Evolutionary conservation across 2,797 vertebrate species (phyloP).

Genomic region (Phataginus tetradactyla): DNA sequence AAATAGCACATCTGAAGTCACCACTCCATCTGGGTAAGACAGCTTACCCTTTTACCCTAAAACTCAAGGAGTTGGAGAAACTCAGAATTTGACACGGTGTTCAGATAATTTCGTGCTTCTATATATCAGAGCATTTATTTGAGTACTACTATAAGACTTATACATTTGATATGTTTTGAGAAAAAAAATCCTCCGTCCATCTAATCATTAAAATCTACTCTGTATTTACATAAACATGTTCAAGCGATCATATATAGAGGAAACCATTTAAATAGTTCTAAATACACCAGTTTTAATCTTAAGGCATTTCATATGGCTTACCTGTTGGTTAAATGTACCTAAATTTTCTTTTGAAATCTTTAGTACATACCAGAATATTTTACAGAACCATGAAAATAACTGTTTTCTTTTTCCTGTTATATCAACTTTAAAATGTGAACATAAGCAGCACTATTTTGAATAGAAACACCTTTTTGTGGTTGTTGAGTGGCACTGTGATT

Average conservation of each 20-base stretch:
- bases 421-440: background rate
- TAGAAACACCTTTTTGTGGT: background rate
- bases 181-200: background rate
- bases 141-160: background rate
- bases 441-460: background rate
- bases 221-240: background rate
- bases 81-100: background rate
- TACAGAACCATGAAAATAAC: background rate
- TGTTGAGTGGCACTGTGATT: background rate
- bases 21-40: background rate
- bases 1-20: background rate
- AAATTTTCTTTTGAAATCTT: constrained; percentile 25
- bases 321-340: background rate
- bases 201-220: background rate
- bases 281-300: background rate
- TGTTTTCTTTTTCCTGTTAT: background rate
- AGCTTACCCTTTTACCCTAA: background rate
- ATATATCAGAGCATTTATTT: background rate
- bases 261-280: background rate
- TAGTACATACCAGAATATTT: background rate
- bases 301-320: background rate
- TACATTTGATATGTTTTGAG: background rate
- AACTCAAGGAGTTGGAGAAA: background rate
- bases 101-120: constrained; percentile 9
- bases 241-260: background rate